These are phyloP conservation scores for Tyria jacobaeae DNA, from an alignment of 2,888 invertebrate species.

Conservation along the genomic window DNA sequence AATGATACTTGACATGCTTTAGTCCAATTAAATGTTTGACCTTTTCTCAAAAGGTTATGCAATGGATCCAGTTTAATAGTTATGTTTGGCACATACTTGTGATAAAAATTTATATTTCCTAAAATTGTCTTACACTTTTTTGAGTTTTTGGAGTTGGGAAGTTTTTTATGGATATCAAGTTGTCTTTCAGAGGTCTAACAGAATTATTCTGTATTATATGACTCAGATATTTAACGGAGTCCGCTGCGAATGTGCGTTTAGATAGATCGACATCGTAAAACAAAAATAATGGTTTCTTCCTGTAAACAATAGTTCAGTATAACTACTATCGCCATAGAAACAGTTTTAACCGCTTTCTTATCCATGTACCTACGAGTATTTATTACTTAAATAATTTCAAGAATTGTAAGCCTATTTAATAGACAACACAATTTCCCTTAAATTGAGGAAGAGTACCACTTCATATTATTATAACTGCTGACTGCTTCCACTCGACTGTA, in stretches of 20 bases:
- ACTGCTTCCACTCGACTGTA: not conserved
- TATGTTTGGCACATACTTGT: not conserved
- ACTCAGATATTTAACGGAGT: slow-evolving; percentile 23
- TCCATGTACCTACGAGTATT: no score
- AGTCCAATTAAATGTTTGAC: no score
- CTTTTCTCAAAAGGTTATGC: no score
- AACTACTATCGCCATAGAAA: no score
- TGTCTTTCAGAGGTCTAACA: slow-evolving; percentile 14
- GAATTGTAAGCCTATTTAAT: no score
- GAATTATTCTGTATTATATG: slow-evolving; percentile 25
- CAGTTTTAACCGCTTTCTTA: no score
- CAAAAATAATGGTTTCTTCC: no score
- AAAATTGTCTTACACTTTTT: slow-evolving; percentile 14
- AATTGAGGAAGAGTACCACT: not conserved
- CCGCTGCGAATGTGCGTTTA: no score
- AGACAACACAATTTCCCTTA: not conserved
- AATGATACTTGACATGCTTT: not conserved
- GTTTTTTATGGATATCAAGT: slow-evolving; percentile 15
- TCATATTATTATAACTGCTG: not conserved
- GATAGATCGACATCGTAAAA: no score
- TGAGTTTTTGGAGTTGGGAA: slow-evolving; percentile 4
- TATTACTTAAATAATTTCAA: no score
- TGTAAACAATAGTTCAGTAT: no score
- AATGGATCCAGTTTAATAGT: not conserved
- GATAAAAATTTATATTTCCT: slow-evolving; percentile 12